Percentiles rank a stretch among this genome's conserved stretches.
Conservation (phyloP, 2,888 invertebrate species). For the Plebejus anna region DNA sequence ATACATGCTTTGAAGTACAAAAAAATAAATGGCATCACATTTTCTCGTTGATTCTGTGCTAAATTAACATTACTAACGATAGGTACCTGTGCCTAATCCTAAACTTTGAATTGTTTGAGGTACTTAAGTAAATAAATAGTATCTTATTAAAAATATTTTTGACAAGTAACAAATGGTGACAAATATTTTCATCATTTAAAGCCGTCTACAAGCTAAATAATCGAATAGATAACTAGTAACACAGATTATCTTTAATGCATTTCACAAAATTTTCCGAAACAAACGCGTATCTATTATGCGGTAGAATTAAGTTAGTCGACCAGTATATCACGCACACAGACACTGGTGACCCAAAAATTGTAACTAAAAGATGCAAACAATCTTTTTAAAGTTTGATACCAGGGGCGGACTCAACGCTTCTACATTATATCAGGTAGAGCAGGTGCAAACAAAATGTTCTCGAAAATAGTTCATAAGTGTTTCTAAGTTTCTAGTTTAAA, state of each 20-base stretch:
- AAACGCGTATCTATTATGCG: constrained; percentile 1
- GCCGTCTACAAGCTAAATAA: not conserved
- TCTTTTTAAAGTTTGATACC: constrained; percentile 68
- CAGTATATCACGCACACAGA: constrained; percentile 42
- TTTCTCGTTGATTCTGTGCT: too few relatives aligned
- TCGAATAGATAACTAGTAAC: not conserved
- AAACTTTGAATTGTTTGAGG: not conserved
- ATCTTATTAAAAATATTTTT: not conserved
- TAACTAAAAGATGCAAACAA: constrained; percentile 76
- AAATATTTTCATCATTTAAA: not conserved
- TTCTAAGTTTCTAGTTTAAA: too few relatives aligned
- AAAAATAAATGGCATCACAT: too few relatives aligned
- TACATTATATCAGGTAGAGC: constrained; percentile 29
- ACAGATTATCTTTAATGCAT: not conserved
- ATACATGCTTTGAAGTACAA: too few relatives aligned
- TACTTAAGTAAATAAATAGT: too few relatives aligned
- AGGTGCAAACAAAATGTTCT: not conserved
- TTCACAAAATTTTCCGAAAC: not conserved
- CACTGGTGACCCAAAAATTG: constrained; percentile 67
- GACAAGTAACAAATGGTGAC: not conserved
- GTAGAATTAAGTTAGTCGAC: constrained; percentile 38
- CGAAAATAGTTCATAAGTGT: not conserved
- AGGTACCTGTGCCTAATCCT: too few relatives aligned
- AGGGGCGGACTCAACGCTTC: constrained; percentile 50
- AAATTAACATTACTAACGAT: too few relatives aligned